A percentile compares a stretch with the other conserved stretches of the same genome.
These are phyloP conservation scores for Percopsis omiscomaycus DNA, from an alignment of 2,797 vertebrate species.

Conservation along the genomic window DNA sequence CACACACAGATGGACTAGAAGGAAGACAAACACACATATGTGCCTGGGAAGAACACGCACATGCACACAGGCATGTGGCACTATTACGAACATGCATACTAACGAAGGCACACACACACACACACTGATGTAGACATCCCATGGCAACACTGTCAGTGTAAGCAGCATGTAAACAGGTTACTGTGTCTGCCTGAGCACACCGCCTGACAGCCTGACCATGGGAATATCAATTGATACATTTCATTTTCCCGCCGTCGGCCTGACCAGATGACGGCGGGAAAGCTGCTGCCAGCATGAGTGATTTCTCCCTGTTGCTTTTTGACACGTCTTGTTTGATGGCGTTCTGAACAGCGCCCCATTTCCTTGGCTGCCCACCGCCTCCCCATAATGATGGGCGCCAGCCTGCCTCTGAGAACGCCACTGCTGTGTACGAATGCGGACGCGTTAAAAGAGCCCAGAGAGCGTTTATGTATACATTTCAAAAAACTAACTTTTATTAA, in stretches of 20 bases:
- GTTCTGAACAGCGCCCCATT: slow-evolving; percentile 45
- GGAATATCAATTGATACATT: slow-evolving; percentile 72
- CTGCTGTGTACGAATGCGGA: neutral
- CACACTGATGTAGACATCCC: slow-evolving; percentile 70
- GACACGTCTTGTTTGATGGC: slow-evolving; percentile 56
- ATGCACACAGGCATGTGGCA: slow-evolving; percentile 49
- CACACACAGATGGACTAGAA: slow-evolving; percentile 39
- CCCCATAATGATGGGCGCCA: slow-evolving; percentile 35
- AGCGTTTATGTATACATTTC: slow-evolving; percentile 64
- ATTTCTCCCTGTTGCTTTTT: slow-evolving; percentile 54
- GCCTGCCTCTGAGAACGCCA: neutral
- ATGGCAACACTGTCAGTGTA: slow-evolving; percentile 60
- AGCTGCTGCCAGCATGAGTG: slow-evolving; percentile 58
- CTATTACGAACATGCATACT: slow-evolving; percentile 30
- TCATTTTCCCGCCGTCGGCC: slow-evolving; percentile 57
- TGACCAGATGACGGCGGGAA: slow-evolving; percentile 58
- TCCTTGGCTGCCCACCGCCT: slow-evolving; percentile 5
- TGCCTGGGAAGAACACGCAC: slow-evolving; percentile 8
- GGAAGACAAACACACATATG: slow-evolving; percentile 13
- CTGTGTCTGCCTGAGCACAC: slow-evolving; percentile 60
- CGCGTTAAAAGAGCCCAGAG: slow-evolving; percentile 13
- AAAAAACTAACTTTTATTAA: slow-evolving; percentile 99
- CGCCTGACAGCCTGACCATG: slow-evolving; percentile 64
- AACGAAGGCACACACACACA: slow-evolving; percentile 64
- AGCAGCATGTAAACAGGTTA: slow-evolving; percentile 66